phyloP scores from a whole-genome alignment of 2,113 vertebrate genomes.

The Nothoprocta perdicaria region DNA sequence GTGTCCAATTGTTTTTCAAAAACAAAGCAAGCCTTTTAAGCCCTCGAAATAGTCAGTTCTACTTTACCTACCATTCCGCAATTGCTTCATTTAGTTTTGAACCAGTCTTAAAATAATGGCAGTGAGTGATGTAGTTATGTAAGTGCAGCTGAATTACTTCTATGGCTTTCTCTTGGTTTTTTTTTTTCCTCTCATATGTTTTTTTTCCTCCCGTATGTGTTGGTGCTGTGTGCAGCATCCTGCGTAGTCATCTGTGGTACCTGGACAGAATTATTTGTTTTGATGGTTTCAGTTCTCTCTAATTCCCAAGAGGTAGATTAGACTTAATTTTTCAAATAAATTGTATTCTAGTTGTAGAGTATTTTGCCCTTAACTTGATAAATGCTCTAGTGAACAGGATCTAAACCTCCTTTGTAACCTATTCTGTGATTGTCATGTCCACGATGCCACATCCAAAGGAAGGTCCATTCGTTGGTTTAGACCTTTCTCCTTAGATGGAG shows the following conservation, averaged over 20 bases:
- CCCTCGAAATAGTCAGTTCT: not conserved
- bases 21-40: not conserved
- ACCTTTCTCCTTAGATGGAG: not conserved
- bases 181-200: not conserved
- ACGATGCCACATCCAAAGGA: not conserved
- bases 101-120: not conserved
- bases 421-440: not conserved
- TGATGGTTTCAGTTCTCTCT: not conserved
- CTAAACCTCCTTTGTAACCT: not conserved
- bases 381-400: not conserved
- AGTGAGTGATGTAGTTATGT: not conserved
- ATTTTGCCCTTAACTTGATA: not conserved
- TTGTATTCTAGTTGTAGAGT: not conserved
- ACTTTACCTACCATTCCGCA: not conserved
- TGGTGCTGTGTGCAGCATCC: not conserved
- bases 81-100: not conserved
- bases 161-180: not conserved
- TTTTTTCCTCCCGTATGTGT: not conserved
- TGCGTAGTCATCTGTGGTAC: not conserved
- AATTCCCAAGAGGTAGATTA: not conserved
- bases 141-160: not conserved
- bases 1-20: not conserved
- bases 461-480: not conserved
- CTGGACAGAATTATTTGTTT: not conserved
- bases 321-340: not conserved